Base-by-base conservation (phyloP, 2,888 invertebrate species). In the Caenorhabditis japonica region DNA sequence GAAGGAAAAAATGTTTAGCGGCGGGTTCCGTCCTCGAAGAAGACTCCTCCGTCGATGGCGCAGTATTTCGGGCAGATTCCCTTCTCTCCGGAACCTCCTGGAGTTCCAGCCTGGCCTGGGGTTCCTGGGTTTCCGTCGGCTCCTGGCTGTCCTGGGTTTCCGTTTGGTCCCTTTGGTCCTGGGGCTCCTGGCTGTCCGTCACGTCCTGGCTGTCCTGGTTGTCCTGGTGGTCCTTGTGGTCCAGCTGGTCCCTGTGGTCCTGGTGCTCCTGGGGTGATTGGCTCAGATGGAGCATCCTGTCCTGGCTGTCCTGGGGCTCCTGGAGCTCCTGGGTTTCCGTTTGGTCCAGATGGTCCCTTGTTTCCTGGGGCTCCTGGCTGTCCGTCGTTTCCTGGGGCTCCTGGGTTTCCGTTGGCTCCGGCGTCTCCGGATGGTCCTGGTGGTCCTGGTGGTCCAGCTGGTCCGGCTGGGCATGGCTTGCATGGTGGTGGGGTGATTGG, bases 1-100 rank as follows among this genome's bases (percentile, higher is more conserved):
- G 7, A 27, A 25, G 47, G 13, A n/a, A 46, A 13, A 23, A 7
- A 25, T 15, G 30, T 33, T 64, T 64, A 64, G 36, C 64, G 64
- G 64, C 75, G 64, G 60, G 83, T 82, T 75, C 84, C 84, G 77
- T 84, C 83, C 76, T 84, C 84, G 83, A 84, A 84, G 82, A 84
- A 84, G 71, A 84, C 84, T 75, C 84, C 84, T 46, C 84, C 84
- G 68, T 84, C 84, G 79, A 84, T 81, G 77, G 84, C 83, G 74
- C 84, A 84, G 80, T 84, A 84, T 71, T 84, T 84, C 64, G 83
- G 84, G 76, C 72, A 72, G 53, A 72, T 71, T 56, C 79, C 81
- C 59, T 74, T 77, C 55, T 79, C 76, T 62, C 81, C 81, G 15
- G 66, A 56, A 21, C 49, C 60, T 62, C 79, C 81, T 49, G 79